phyloP scores from a whole-genome alignment of 2,888 invertebrate species.

The Ormyrus rosae region DNA sequence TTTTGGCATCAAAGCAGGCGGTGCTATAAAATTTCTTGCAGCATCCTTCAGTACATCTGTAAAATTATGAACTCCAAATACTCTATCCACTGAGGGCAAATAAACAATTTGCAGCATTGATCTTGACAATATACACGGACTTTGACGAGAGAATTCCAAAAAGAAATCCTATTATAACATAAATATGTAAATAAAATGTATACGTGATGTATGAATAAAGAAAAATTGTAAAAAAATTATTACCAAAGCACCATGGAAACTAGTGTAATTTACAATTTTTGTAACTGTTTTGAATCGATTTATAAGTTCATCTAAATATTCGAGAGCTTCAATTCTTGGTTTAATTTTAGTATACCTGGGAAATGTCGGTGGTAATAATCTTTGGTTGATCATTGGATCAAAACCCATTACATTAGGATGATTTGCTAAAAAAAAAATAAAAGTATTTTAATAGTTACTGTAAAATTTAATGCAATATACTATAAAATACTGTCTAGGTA shows the following conservation, averaged over 20 bases:
- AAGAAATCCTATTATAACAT: constrained; percentile 87
- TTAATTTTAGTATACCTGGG: constrained; percentile 96
- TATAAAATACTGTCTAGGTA: constrained; percentile 47
- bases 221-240: constrained; percentile 51
- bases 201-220: constrained; percentile 2
- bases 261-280: constrained; percentile 86
- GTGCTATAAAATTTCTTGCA: constrained; percentile 90
- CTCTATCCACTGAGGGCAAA: constrained; percentile 76
- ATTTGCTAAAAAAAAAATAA: constrained; percentile 77
- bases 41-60: constrained; percentile 91
- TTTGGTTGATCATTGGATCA: constrained; percentile 96
- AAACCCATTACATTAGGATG: constrained; percentile 93
- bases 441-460: constrained; percentile 14
- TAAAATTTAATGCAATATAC: constrained; percentile 17
- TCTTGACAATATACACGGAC: constrained; percentile 93
- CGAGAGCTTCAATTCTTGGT: constrained; percentile 85
- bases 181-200: constrained; percentile 29
- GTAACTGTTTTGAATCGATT: constrained; percentile 87
- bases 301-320: constrained; percentile 89
- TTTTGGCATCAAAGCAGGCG: constrained; percentile 90
- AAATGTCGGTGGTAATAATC: constrained; percentile 97
- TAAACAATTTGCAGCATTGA: constrained; percentile 92
- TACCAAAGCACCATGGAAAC: constrained; percentile 90
- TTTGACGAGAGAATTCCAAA: constrained; percentile 92
- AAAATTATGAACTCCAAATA: constrained; percentile 81